Percentiles rank a stretch among this genome's conserved stretches.
phyloP scores from a whole-genome alignment of 2,888 invertebrate species.

The Hofmannophila pseudospretella region DNA sequence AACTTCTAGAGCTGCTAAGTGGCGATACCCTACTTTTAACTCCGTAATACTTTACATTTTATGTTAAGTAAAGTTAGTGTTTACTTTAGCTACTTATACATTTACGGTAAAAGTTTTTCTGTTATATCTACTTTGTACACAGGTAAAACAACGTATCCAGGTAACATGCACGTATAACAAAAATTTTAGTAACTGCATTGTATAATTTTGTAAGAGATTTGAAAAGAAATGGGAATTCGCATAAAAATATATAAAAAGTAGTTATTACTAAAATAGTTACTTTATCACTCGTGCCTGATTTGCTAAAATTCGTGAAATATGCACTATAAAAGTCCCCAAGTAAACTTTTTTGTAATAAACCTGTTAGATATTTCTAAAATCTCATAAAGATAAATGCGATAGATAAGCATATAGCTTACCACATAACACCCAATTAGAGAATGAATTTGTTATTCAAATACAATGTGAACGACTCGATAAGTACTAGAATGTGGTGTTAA shows the following conservation, averaged over 20 bases:
- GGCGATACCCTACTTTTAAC: slow-evolving; percentile 49
- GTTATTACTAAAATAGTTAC: too few relatives aligned
- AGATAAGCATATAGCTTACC: slow-evolving; percentile 42
- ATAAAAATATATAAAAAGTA: too few relatives aligned
- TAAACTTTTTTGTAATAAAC: slow-evolving; percentile 23
- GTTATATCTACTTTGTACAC: not conserved
- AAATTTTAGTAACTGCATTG: too few relatives aligned
- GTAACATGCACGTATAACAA: too few relatives aligned
- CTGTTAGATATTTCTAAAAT: slow-evolving; percentile 18
- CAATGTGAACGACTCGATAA: slow-evolving; percentile 36
- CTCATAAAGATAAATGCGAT: slow-evolving; percentile 43
- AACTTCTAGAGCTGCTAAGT: slow-evolving; percentile 47
- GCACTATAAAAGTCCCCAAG: slow-evolving; percentile 1
- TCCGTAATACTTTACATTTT: slow-evolving; percentile 45
- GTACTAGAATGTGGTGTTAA: slow-evolving; percentile 21
- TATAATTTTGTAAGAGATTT: too few relatives aligned
- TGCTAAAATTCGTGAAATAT: not conserved
- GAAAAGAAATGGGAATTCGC: too few relatives aligned
- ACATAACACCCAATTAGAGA: slow-evolving; percentile 57
- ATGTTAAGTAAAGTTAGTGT: slow-evolving; percentile 19
- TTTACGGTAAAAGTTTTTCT: not conserved
- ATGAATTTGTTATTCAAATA: slow-evolving; percentile 46
- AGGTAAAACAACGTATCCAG: too few relatives aligned
- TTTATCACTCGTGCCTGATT: too few relatives aligned
- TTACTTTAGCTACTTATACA: not conserved